Evolutionary conservation across 2,888 invertebrate genomes (phyloP), one percentile per base, ranked within the genome.

Genomic region (Lymantria dispar): DNA sequence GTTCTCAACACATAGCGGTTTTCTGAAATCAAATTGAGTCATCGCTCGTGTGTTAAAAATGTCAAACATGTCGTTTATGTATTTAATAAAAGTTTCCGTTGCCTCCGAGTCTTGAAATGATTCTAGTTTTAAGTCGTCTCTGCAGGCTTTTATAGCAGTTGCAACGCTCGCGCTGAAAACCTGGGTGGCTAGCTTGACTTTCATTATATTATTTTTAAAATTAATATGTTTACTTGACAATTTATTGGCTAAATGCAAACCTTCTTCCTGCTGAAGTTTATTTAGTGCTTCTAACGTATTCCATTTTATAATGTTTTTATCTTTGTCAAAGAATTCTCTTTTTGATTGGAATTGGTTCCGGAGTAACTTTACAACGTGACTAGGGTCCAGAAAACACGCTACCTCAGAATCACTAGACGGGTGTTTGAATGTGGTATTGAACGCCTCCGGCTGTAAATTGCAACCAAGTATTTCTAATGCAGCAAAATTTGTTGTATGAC

Each of bases 161-260:
- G 43, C 38, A 9, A 47, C 43, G 30, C 45, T 45, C 11, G 10
- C 13, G 31, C 50, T 50, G 2, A 50, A 38, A 8, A 45, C 3
- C n/a, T 50, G 45, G 10, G 50, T 43, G n/a, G 50, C 50, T 22
- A 50, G 43, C 15, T 41, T 43, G 0, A 46, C 46, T 15, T 50
- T 50, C 49, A 50, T 50, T 12, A 45, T 50, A 37, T 50, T 8
- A 12, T 45, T 50, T 30, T 30, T 30, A 8, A 7, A 47, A 30
- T 41, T 10, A 41, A 41, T 46, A 31, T 40, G 40, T 5, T 14
- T 14, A 1, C 9, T 12, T 11, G 22, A 22, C 39, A 45, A 45
- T 40, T 31, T 46, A 12, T 46, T 46, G 10, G 46, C 46, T 2
- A 46, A 31, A 40, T 40, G 46, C 10, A 46, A 22, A 7, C 37